These are phyloP conservation scores for Tenebrio molitor DNA, from an alignment of 1,140 invertebrate genomes.

Conservation along the genomic window DNA sequence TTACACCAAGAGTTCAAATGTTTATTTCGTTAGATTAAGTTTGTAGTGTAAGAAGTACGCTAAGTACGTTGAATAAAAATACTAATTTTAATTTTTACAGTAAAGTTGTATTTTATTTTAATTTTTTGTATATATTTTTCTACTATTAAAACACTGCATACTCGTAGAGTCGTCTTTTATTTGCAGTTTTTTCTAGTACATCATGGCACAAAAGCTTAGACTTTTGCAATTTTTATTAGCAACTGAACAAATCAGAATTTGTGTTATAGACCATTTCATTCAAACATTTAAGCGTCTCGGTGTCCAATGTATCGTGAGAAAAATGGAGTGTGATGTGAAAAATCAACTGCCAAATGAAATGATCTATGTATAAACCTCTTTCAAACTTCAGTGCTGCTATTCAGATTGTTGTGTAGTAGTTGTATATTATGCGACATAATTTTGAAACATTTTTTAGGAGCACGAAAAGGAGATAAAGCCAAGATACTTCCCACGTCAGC, in stretches of 20 bases:
- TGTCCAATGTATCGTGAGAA: too few relatives aligned
- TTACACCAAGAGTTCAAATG: constrained; percentile 63
- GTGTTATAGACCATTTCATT: constrained; percentile 19
- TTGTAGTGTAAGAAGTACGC: constrained; percentile 49
- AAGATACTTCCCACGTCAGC: constrained; percentile 6
- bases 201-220: too few relatives aligned
- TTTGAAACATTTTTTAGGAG: constrained; percentile 54
- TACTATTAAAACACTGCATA: constrained; percentile 43
- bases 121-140: constrained; percentile 47
- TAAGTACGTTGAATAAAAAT: constrained; percentile 53
- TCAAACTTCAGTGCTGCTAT: too few relatives aligned
- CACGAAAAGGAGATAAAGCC: constrained; percentile 53
- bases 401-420: too few relatives aligned
- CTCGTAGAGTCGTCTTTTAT: not conserved
- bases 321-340: too few relatives aligned
- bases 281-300: too few relatives aligned
- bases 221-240: too few relatives aligned
- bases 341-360: too few relatives aligned
- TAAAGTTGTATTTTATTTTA: constrained; percentile 62
- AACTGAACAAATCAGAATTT: too few relatives aligned
- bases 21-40: constrained; percentile 46
- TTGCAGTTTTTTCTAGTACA: too few relatives aligned
- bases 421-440: too few relatives aligned
- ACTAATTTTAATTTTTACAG: constrained; percentile 66
- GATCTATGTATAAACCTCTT: not conserved